Evolutionary conservation across 2,113 vertebrate species (phyloP).

Genomic region (Laticauda colubrina): DNA sequence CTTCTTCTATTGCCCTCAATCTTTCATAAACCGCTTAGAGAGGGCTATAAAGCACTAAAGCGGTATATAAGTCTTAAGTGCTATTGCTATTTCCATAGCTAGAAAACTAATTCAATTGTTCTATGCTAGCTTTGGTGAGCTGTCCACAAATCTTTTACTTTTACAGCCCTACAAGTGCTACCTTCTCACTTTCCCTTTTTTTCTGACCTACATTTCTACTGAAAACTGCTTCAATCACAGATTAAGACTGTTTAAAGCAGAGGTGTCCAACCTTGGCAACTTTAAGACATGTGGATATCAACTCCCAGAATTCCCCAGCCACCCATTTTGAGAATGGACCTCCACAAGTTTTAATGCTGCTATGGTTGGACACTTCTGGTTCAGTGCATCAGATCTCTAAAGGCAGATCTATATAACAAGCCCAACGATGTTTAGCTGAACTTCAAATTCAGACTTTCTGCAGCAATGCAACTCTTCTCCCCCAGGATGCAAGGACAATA

Average conservation of each 20-base stretch:
- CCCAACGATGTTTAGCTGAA: not conserved
- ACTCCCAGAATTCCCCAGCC: not conserved
- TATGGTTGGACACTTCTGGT: not conserved
- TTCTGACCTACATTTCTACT: not conserved
- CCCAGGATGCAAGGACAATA: not conserved
- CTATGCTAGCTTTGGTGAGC: not conserved
- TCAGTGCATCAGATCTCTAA: not conserved
- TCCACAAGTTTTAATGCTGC: not conserved
- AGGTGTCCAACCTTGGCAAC: too few species aligned
- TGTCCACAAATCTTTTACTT: not conserved
- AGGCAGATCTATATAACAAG: not conserved
- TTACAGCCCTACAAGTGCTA: not conserved
- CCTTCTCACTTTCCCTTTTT: not conserved
- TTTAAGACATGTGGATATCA: not conserved
- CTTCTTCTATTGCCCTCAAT: too few species aligned
- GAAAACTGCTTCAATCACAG: not conserved
- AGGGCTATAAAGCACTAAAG: too few species aligned
- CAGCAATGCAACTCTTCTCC: not conserved
- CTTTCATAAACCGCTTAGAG: too few species aligned
- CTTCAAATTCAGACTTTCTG: not conserved
- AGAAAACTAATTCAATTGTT: not conserved
- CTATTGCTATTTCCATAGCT: not conserved
- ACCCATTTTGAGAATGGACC: not conserved
- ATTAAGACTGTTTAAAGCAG: not conserved
- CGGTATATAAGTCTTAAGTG: too few species aligned